Evolutionary conservation across 1,140 invertebrate species (phyloP), one percentile per base, ranked within the genome.

Genomic region (Nephila pilipes): DNA sequence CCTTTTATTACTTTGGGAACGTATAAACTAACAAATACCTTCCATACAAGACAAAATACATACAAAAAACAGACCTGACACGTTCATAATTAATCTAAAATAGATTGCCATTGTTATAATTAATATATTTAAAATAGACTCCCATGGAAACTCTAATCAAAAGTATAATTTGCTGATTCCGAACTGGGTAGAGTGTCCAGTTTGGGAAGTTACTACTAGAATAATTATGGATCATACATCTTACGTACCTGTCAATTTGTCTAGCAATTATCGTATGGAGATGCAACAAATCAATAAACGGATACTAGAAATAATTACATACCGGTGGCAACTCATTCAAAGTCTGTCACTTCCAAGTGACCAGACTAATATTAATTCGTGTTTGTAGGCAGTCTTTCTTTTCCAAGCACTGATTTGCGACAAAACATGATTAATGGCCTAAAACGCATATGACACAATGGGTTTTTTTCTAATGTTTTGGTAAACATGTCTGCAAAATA

Each of bases 201-300:
- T 75, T 32, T 36, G 14, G 25, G 69, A 75, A 75, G 69, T 75
- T 75, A 75, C 29, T 75, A 32, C 32, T 14, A 32, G 69, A 75
- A 75, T 75, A 75, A 75, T 75, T 75, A 75, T 32, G 69, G 69
- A 29, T 36, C 69, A 75, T 75, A 75, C 69, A 75, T 75, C 69
- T 75, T 75, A 18, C 25, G 29, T 18, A 29, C 12, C 29, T 75
- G 69, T 75, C 69, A 75, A 75, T 75, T 36, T 36, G 25, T 75
- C 29, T 75, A 75, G 69, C 18, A 75, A 75, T 75, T 75, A 75
- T 75, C 69, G 69, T 32, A 36, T 32, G 32, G 14, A 32, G 29
- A 75, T 32, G 29, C 69, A 32, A 36, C 69, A 75, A 32, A 75
- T 75, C 69, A 75, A 75, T 75, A 75, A 75, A 36, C 69, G 18